Evolutionary conservation across 2,888 invertebrate genomes (phyloP), one percentile per base, ranked within the genome.

Genomic region (Sinelater perroti): DNA sequence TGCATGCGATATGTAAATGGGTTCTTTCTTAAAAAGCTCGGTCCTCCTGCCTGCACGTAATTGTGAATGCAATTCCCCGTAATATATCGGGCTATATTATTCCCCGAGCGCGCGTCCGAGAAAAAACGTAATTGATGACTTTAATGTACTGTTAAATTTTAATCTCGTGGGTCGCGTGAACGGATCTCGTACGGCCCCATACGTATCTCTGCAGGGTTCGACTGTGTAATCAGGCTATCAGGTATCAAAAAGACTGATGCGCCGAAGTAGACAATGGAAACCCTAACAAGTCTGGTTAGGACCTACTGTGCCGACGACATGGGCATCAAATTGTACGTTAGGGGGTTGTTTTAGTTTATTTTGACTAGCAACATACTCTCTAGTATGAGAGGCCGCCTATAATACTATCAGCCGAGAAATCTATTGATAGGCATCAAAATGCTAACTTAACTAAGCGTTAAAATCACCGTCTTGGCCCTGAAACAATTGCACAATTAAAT

Each of bases 161-260:
- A 52, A 52, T 52, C 52, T 52, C 42, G 44, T 52, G 36, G 47
- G 36, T 56, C 56, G 56, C 56, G 56, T 50, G 56, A 56, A 56
- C 28, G 28, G 21, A 30, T 56, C 44, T 56, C 42, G 28, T 50
- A 49, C 45, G 36, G 42, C 55, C 49, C 33, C 18, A 28, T 45
- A 20, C 28, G 30, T 47, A 51, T 44, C 50, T 44, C 56, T n/a
- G 36, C 42, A 45, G 50, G 56, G 42, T 42, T 42, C 56, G 13
- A 50, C 36, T 51, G 56, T 20, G 35, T 56, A 56, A 56, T 56
- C 56, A 44, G 50, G 35, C 28, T 51, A 51, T 56, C 50, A 31
- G 21, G 33, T 44, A 42, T 51, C 56, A 42, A 42, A 56, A 42
- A 40, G 56, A 56, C 28, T 56, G 50, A 51, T 42, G 42, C 17